phyloP scores from a whole-genome alignment of 2,888 invertebrate genomes.

The Steinernema scapterisci region DNA sequence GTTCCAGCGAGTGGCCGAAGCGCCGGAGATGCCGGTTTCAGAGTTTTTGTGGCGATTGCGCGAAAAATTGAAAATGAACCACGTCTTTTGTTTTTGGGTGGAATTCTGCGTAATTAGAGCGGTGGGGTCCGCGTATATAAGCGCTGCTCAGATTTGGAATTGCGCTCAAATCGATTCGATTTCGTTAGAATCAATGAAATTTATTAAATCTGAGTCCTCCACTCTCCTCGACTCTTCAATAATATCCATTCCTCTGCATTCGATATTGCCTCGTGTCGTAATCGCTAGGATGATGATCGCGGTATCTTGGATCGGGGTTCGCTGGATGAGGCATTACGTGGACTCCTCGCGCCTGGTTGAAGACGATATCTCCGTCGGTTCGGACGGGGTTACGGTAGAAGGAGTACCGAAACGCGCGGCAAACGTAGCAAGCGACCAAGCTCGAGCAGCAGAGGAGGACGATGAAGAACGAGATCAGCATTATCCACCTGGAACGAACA shows the following conservation, averaged over 20 bases:
- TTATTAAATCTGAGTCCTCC: not conserved
- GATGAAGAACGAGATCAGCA: constrained; percentile 53
- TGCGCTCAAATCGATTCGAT: too few species aligned
- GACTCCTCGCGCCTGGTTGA: constrained; percentile 42
- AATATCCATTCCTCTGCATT: constrained; percentile 14
- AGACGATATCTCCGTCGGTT: constrained; percentile 41
- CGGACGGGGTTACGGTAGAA: constrained; percentile 41
- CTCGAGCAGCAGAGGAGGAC: constrained; percentile 54
- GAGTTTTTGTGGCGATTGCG: too few species aligned
- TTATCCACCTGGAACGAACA: constrained; percentile 47
- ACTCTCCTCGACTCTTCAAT: not conserved
- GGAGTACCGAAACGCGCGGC: constrained; percentile 52
- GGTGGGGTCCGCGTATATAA: too few species aligned
- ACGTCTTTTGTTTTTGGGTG: too few species aligned
- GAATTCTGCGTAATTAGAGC: too few species aligned
- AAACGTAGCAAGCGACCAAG: constrained; percentile 58
- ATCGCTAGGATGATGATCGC: not conserved
- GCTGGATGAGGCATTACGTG: constrained; percentile 40
- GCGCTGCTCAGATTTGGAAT: too few species aligned
- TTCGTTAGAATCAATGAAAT: not conserved
- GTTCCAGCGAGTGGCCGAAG: too few species aligned
- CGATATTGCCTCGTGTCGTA: constrained; percentile 3
- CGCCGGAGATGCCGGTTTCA: too few species aligned
- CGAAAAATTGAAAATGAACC: too few species aligned
- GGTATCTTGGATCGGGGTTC: not conserved